Evolutionary conservation across 2,888 invertebrate genomes (phyloP).

Genomic region (Hipparchia sbordonii): DNA sequence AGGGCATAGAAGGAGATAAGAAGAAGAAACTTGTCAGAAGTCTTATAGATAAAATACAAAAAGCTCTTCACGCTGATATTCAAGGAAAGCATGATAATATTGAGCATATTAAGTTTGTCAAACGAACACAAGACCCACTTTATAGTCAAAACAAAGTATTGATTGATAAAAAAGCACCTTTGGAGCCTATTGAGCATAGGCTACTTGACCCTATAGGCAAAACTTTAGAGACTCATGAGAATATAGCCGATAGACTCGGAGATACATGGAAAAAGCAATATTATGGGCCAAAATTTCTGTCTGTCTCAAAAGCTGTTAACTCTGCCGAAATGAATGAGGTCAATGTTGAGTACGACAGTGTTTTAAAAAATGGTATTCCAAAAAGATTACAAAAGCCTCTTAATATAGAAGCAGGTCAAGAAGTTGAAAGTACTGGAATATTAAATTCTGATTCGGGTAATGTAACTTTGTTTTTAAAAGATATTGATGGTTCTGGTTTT

Average conservation of each 20-base stretch:
- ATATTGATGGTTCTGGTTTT: constrained; percentile 68
- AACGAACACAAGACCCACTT: constrained; percentile 62
- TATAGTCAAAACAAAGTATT: constrained; percentile 40
- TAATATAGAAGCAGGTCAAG: constrained; percentile 49
- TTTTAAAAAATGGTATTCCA: constrained; percentile 57
- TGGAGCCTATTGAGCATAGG: constrained; percentile 49
- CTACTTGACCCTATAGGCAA: constrained; percentile 61
- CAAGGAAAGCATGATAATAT: constrained; percentile 41
- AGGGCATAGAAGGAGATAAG: constrained; percentile 65
- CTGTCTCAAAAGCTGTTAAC: constrained; percentile 57
- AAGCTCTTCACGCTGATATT: constrained; percentile 60
- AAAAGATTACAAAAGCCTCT: constrained; percentile 67
- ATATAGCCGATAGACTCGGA: constrained; percentile 48
- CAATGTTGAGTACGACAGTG: constrained; percentile 58
- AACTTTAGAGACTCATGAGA: constrained; percentile 42
- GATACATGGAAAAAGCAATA: constrained; percentile 51
- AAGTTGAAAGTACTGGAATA: constrained; percentile 41
- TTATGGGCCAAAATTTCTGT: constrained; percentile 55
- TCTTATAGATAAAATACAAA: constrained; percentile 69
- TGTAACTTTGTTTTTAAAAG: constrained; percentile 62
- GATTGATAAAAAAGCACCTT: constrained; percentile 45
- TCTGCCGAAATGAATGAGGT: constrained; percentile 64
- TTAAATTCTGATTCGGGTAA: constrained; percentile 54
- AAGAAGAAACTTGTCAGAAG: constrained; percentile 64
- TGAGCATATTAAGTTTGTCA: constrained; percentile 57